Evolutionary conservation across 1,140 invertebrate genomes (phyloP).

Genomic region (Drosophila bocqueti): DNA sequence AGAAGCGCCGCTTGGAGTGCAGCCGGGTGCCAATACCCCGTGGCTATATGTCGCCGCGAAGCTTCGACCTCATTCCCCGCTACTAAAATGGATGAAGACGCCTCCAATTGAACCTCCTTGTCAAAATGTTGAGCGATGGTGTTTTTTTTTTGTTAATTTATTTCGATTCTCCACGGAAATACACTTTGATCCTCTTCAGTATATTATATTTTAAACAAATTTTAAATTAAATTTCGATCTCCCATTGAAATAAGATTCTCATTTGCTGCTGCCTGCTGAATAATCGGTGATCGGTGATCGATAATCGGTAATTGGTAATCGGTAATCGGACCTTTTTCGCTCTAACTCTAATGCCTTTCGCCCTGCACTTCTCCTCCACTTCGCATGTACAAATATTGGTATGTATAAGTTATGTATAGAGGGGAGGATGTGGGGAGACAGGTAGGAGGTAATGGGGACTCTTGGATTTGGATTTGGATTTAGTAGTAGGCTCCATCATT

Average conservation of each 20-base stretch:
- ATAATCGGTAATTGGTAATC: slow-evolving; percentile 15
- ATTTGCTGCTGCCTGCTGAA: neutral
- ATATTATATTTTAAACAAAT: slow-evolving; percentile 76
- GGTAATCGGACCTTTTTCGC: slow-evolving; percentile 16
- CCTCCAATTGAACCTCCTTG: neutral
- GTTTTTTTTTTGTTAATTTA: slow-evolving; percentile 63
- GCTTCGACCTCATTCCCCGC: neutral
- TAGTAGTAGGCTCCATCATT: slow-evolving; percentile 52
- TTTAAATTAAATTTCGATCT: slow-evolving; percentile 58
- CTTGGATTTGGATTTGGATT: slow-evolving; percentile 42
- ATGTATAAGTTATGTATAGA: slow-evolving; percentile 65
- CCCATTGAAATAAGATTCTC: slow-evolving; percentile 26
- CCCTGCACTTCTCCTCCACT: slow-evolving; percentile 18
- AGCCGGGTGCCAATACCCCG: neutral
- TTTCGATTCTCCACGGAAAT: slow-evolving; percentile 76
- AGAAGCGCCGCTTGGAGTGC: slow-evolving; percentile 10
- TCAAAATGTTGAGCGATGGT: neutral
- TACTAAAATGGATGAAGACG: neutral
- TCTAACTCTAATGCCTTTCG: slow-evolving; percentile 36
- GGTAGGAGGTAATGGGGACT: neutral
- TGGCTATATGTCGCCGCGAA: slow-evolving; percentile 12
- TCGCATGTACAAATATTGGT: slow-evolving; percentile 80
- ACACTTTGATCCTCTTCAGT: slow-evolving; percentile 65
- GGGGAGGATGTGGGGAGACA: neutral
- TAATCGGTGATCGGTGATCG: slow-evolving; percentile 8